Conservation (phyloP, 1,140 invertebrate genomes). For the Mercenaria mercenaria region DNA sequence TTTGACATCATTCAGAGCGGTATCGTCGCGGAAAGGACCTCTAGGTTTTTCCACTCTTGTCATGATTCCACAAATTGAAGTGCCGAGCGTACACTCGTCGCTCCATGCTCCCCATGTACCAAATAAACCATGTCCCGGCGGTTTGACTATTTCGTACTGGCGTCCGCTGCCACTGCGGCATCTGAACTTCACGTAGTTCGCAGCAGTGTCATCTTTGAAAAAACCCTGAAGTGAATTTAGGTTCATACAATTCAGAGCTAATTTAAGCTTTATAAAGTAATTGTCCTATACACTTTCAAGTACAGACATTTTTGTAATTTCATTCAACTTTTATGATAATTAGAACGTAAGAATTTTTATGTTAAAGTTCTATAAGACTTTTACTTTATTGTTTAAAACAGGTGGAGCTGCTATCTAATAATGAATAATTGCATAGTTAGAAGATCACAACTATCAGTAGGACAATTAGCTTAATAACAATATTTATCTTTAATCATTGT, state of each 20-base stretch:
- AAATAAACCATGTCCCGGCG: slow-evolving; percentile 1
- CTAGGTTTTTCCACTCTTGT: not conserved
- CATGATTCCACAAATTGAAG: slow-evolving; percentile 1
- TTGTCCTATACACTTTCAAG: no score
- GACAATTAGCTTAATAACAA: no score
- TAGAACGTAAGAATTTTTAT: no score
- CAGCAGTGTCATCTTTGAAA: not conserved
- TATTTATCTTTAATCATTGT: no score
- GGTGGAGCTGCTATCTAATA: no score
- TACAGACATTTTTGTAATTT: no score
- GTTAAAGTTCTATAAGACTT: no score
- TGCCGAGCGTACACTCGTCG: not conserved
- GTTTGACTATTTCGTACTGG: not conserved
- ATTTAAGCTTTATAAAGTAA: not conserved
- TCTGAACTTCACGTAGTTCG: not conserved
- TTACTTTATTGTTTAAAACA: no score
- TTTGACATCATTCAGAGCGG: slow-evolving; percentile 13
- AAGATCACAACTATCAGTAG: no score
- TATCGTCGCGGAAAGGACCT: not conserved
- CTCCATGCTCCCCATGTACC: slow-evolving; percentile 4
- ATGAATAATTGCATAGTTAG: no score
- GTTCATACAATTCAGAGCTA: not conserved
- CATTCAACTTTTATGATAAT: no score
- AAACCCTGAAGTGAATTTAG: no score
- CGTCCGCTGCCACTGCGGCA: not conserved